Conservation (phyloP, 2,888 invertebrate species). For the Acronicta leporina region DNA sequence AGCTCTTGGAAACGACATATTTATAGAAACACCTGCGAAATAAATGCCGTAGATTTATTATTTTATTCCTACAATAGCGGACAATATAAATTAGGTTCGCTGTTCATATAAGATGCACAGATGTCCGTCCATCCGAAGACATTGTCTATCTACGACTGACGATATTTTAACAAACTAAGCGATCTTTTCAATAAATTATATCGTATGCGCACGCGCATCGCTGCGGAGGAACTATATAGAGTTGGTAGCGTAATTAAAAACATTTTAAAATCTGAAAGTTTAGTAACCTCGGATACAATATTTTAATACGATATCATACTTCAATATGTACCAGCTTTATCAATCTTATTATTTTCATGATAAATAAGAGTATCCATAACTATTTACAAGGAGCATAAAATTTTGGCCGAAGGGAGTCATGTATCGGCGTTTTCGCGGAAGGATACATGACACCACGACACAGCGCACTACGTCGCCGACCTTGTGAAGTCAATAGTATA, state of each 20-base stretch:
- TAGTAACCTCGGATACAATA: no score
- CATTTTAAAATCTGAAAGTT: not conserved
- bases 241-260: constrained; percentile 19
- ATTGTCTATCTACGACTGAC: constrained; percentile 67
- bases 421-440: no score
- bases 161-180: constrained; percentile 77
- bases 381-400: no score
- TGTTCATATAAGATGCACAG: constrained; percentile 62
- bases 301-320: no score
- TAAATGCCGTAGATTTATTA: constrained; percentile 45
- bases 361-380: no score
- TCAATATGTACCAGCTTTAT: no score
- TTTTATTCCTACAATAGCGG: constrained; percentile 35
- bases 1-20: constrained; percentile 45
- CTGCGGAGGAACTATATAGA: constrained; percentile 32
- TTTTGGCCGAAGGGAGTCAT: no score
- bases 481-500: no score
- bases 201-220: constrained; percentile 62
- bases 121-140: constrained; percentile 64
- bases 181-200: constrained; percentile 73
- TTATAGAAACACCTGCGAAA: constrained; percentile 57
- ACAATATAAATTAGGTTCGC: constrained; percentile 63
- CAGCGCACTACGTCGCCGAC: no score
- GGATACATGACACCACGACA: no score
- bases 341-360: no score